Conservation (phyloP, 2,888 invertebrate genomes). For the Clostera curtula region DNA sequence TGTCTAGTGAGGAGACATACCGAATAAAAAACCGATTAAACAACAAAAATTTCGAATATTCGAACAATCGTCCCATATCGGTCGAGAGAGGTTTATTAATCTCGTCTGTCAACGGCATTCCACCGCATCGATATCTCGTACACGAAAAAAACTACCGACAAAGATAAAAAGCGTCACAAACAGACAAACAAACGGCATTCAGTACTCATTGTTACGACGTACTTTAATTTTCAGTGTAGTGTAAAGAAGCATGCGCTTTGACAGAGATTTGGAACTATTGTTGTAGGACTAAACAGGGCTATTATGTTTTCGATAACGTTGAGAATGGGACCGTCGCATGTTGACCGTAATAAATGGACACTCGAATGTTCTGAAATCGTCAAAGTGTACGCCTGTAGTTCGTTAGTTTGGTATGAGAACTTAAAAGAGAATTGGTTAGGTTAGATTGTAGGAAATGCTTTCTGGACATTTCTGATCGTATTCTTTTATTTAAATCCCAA, state of each 20-base stretch:
- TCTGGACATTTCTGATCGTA: too few relatives aligned
- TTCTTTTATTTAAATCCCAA: too few relatives aligned
- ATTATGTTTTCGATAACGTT: slow-evolving; percentile 46
- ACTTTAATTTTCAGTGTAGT: slow-evolving; percentile 71
- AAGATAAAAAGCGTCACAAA: slow-evolving; percentile 56
- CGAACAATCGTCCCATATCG: slow-evolving; percentile 42
- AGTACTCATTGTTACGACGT: slow-evolving; percentile 56
- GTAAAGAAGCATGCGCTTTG: slow-evolving; percentile 57
- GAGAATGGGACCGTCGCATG: slow-evolving; percentile 36
- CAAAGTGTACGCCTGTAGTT: not conserved
- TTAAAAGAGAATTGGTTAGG: too few relatives aligned
- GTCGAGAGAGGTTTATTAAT: slow-evolving; percentile 71
- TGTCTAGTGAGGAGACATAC: not conserved
- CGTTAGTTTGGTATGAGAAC: too few relatives aligned
- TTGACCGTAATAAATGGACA: slow-evolving; percentile 55
- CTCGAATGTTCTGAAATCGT: slow-evolving; percentile 2
- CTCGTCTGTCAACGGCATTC: slow-evolving; percentile 70
- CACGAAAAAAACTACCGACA: slow-evolving; percentile 56
- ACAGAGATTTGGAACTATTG: slow-evolving; percentile 55
- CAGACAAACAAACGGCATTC: slow-evolving; percentile 35
- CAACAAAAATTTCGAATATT: slow-evolving; percentile 39
- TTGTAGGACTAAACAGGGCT: slow-evolving; percentile 49
- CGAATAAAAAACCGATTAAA: slow-evolving; percentile 13
- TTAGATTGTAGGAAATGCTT: too few relatives aligned
- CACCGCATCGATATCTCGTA: slow-evolving; percentile 57